Evolutionary conservation across 2,888 invertebrate species (phyloP).

Genomic region (Pristionchus maxplancki): DNA sequence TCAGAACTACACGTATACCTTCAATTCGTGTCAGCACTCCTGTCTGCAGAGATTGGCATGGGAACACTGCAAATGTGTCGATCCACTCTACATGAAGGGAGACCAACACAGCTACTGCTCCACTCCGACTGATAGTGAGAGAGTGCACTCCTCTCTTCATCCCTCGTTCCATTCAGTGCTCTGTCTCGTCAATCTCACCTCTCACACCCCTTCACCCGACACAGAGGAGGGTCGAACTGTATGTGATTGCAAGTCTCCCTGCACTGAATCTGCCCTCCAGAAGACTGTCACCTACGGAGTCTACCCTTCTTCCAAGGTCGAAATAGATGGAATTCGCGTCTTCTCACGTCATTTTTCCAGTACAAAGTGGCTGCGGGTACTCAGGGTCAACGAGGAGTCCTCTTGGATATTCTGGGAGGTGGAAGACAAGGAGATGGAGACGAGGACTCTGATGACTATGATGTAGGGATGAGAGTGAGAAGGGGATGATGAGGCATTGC

Average conservation of each 20-base stretch:
- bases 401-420: slow-evolving; percentile 8
- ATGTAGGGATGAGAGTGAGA: background rate
- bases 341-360: background rate
- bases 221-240: background rate
- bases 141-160: background rate
- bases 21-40: background rate
- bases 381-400: background rate
- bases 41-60: slow-evolving; percentile 25
- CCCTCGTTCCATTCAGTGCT: background rate
- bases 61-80: slow-evolving; percentile 18
- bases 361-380: slow-evolving; percentile 45
- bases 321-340: too few species aligned
- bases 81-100: background rate
- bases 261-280: background rate
- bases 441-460: background rate
- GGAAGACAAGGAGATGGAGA: slow-evolving; percentile 9
- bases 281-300: background rate
- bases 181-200: background rate
- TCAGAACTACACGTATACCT: slow-evolving; percentile 1
- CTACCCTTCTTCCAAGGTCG: background rate
- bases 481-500: background rate
- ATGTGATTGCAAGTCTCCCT: background rate
- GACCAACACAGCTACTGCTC: background rate
- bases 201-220: background rate
- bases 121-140: background rate